Evolutionary conservation across 1,140 invertebrate genomes (phyloP), one percentile per base, ranked within the genome.

Genomic region (Eriocheir sinensis): DNA sequence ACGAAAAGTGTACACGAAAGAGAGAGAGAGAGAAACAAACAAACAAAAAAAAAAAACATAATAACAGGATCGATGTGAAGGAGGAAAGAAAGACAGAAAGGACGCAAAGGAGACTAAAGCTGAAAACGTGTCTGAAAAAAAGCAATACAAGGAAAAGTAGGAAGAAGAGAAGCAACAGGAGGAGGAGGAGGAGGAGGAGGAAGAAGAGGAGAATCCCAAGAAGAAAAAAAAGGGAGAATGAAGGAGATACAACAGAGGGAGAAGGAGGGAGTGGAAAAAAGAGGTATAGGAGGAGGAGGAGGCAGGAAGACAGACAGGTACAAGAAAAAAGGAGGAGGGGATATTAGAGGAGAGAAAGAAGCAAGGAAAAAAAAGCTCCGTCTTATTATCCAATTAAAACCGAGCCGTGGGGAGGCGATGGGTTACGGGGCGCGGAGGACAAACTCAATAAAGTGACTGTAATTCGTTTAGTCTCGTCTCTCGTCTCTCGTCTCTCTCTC

Each of bases 331-430:
- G 36, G 4, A 53, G 60, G 38, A 8, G 1, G 44, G 60, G 6
- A 36, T 32, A 60, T 2, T 30, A 53, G 81, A 4, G 21, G 9
- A 41, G 21, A 88, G n/a, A 88, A 88, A 88, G 9, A 17, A 27
- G 34, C 2, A 9, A 89, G 27, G 27, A 6, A 72, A 72, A 72
- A 72, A 72, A 4, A n/a, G 60, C 9, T n/a, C 21, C 60, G 60
- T 72, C 60, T 72, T 53, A 89, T 89, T 89, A 89, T 32, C n/a
- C 41, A 89, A 53, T 89, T 89, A 89, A 89, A 89, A 89, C 38
- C 36, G 4, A 48, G 88, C 32, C 53, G 3, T 44, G 88, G 88
- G 81, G 88, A 53, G n/a, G 88, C 27, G 88, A 53, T 53, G 88
- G 44, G 44, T 36, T 89, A 53, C 38, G 34, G 44, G 88, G 34